Evolutionary conservation across 2,113 vertebrate species (phyloP).

Genomic region (Poicephalus meyeri): DNA sequence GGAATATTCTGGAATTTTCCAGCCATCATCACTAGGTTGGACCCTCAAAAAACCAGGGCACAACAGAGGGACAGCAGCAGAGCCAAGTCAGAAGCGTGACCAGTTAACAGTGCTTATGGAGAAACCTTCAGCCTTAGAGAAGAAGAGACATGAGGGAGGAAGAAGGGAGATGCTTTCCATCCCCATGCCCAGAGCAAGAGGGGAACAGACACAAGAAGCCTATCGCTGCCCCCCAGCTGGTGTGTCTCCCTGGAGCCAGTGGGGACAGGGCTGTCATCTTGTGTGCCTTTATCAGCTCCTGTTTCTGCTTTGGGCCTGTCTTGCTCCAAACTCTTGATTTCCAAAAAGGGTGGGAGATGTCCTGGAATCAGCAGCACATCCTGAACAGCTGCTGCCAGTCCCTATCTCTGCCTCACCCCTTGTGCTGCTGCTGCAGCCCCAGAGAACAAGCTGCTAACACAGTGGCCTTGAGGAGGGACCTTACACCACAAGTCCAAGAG

Average conservation of each 20-base stretch:
- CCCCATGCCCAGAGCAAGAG: not conserved
- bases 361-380: slow-evolving; percentile 34
- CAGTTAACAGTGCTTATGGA: not conserved
- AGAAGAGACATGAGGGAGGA: not conserved
- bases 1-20: not conserved
- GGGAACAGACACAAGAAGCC: not conserved
- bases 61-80: not conserved
- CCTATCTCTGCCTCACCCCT: slow-evolving; percentile 21
- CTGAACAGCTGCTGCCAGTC: slow-evolving; percentile 42
- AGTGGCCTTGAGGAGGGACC: no score
- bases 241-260: not conserved
- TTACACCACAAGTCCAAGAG: not conserved
- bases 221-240: slow-evolving; percentile 59
- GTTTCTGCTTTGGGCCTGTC: not conserved
- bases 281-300: slow-evolving; percentile 19
- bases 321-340: not conserved
- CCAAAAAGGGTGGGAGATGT: slow-evolving; percentile 43
- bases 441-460: not conserved
- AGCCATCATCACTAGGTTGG: not conserved
- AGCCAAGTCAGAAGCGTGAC: not conserved
- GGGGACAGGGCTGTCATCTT: not conserved
- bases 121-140: not conserved
- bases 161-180: not conserved
- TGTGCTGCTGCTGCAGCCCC: not conserved
- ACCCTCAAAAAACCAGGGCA: not conserved